phyloP scores from a whole-genome alignment of 2,888 invertebrate genomes.

The Clostera curtula region DNA sequence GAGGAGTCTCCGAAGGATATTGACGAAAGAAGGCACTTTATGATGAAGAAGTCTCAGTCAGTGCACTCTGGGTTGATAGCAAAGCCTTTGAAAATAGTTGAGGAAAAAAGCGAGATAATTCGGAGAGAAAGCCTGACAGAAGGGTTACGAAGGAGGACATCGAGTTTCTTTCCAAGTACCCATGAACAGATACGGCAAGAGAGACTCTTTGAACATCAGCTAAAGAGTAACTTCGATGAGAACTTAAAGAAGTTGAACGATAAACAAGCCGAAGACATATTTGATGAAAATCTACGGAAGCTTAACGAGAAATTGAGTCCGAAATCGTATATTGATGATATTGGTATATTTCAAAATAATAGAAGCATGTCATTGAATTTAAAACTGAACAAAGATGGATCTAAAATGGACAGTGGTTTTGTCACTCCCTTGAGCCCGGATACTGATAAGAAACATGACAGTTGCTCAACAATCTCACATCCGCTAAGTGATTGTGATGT shows the following conservation, averaged over 20 bases:
- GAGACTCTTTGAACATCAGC: slow-evolving; percentile 61
- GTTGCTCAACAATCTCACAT: slow-evolving; percentile 72
- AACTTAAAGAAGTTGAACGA: slow-evolving; percentile 52
- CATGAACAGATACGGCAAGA: slow-evolving; percentile 82
- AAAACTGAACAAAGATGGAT: slow-evolving; percentile 30
- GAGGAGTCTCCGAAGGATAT: slow-evolving; percentile 33
- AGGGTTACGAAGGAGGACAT: slow-evolving; percentile 41
- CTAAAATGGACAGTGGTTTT: slow-evolving; percentile 75
- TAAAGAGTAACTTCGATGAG: slow-evolving; percentile 65
- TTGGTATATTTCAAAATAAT: slow-evolving; percentile 45
- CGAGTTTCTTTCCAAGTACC: slow-evolving; percentile 78
- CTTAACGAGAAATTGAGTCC: slow-evolving; percentile 44
- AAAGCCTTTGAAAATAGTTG: slow-evolving; percentile 45
- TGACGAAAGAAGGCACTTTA: slow-evolving; percentile 43
- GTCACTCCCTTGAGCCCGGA: slow-evolving; percentile 78
- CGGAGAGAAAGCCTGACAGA: slow-evolving; percentile 51
- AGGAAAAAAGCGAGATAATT: slow-evolving; percentile 47
- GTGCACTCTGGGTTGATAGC: slow-evolving; percentile 60
- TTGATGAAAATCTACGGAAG: slow-evolving; percentile 60
- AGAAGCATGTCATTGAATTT: slow-evolving; percentile 58
- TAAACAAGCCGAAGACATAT: no score
- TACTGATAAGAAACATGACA: slow-evolving; percentile 51
- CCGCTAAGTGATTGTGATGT: slow-evolving; percentile 87
- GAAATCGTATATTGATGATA: slow-evolving; percentile 44
- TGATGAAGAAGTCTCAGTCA: slow-evolving; percentile 64